phyloP scores from a whole-genome alignment of 2,888 invertebrate genomes.

The Drosophila acutilabella region DNA sequence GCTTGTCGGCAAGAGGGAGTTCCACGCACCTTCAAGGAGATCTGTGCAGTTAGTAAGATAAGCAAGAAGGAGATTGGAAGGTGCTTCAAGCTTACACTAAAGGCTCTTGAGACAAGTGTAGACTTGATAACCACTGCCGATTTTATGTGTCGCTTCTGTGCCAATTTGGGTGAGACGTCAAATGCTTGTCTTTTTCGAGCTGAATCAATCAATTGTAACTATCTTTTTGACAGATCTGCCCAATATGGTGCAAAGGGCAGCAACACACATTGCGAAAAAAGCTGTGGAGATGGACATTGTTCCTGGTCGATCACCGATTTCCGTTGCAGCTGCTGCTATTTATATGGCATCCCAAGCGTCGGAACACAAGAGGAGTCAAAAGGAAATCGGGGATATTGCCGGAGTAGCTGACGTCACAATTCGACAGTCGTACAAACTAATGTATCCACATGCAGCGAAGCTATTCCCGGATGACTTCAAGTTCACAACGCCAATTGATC shows the following conservation, averaged over 20 bases:
- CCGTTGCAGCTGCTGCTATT: constrained; percentile 99
- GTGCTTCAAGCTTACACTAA: constrained; percentile 98
- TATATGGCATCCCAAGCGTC: constrained; percentile 99
- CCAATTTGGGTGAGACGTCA: constrained; percentile 90
- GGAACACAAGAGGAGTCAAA: constrained; percentile 97
- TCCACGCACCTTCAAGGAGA: constrained; percentile 99
- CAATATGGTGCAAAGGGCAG: constrained; percentile 95
- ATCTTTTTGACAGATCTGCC: constrained; percentile 86
- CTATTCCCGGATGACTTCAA: constrained; percentile 98
- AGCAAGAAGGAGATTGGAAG: constrained; percentile 99
- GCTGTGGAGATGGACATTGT: constrained; percentile 99
- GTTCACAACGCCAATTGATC: constrained; percentile 97
- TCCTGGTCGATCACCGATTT: constrained; percentile 98
- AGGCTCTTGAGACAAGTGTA: constrained; percentile 97
- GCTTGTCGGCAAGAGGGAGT: constrained; percentile 99
- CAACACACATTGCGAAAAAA: constrained; percentile 97
- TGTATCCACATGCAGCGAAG: constrained; percentile 96
- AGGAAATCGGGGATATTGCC: constrained; percentile 99
- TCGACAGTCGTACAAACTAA: constrained; percentile 97
- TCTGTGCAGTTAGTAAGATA: constrained; percentile 99
- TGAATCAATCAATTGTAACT: neutral
- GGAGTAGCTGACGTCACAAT: constrained; percentile 99
- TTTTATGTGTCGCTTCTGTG: constrained; percentile 99
- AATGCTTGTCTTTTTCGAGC: no score
- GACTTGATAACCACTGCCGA: constrained; percentile 99